Percentiles rank a stretch among this genome's conserved stretches.
phyloP scores from a whole-genome alignment of 2,888 invertebrate species.

The Epicampocera succincta region DNA sequence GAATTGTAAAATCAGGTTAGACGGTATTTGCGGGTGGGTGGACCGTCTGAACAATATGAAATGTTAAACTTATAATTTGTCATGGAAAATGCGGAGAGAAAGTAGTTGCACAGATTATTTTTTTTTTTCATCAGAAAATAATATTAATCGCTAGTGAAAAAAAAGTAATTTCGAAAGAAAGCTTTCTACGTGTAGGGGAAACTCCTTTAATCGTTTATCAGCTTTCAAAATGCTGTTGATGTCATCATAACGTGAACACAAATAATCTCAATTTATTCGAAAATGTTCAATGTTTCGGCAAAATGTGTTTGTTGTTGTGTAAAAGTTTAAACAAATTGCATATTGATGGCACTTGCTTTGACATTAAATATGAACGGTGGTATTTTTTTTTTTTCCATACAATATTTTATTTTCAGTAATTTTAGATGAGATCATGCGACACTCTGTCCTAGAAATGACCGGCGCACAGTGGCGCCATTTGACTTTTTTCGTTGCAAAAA shows the following conservation, averaged over 20 bases:
- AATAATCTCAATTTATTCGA: too few relatives aligned
- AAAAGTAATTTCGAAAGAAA: not conserved
- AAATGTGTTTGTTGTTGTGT: constrained; percentile 9
- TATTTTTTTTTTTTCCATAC: constrained; percentile 30
- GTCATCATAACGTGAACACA: too few relatives aligned
- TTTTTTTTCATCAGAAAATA: too few relatives aligned
- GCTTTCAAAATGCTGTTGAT: too few relatives aligned
- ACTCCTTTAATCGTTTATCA: too few relatives aligned
- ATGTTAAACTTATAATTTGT: not conserved
- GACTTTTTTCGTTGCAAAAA: too few relatives aligned
- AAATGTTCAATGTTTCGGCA: constrained; percentile 2
- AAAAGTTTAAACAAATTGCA: not conserved
- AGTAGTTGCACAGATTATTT: constrained; percentile 4
- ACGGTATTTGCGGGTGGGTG: constrained; percentile 12
- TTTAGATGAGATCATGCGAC: constrained; percentile 57
- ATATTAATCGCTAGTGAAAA: not conserved
- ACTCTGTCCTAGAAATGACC: constrained; percentile 50
- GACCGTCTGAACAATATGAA: not conserved
- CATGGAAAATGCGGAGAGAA: not conserved
- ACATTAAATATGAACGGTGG: constrained; percentile 5
- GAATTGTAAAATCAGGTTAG: not conserved
- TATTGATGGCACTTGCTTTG: constrained; percentile 26
- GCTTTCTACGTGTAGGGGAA: too few relatives aligned
- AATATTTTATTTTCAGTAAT: constrained; percentile 40
- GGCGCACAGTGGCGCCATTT: too few relatives aligned